Conservation (phyloP, 2,113 vertebrate genomes). For the Peromyscus maniculatus region DNA sequence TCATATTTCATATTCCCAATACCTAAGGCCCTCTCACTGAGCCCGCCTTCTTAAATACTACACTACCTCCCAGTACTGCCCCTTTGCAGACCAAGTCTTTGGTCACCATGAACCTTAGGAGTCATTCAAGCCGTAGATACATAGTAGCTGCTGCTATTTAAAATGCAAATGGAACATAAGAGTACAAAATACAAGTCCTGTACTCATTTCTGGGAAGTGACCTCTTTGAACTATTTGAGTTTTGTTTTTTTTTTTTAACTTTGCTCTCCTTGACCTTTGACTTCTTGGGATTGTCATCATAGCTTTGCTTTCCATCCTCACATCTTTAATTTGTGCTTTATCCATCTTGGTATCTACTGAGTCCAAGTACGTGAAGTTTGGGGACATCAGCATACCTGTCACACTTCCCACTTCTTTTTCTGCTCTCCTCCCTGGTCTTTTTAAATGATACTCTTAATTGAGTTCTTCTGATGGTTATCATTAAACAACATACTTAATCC, state of each 20-base stretch:
- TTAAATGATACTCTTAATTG: background rate
- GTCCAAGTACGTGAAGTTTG: background rate
- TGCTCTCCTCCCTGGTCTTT: background rate
- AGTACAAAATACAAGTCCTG: background rate
- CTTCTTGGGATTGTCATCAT: background rate
- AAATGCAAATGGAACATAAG: background rate
- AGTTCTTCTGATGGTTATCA: slow-evolving; percentile 27
- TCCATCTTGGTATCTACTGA: background rate
- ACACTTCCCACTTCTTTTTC: background rate
- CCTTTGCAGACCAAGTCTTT: background rate
- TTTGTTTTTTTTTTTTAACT: background rate
- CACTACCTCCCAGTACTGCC: no score
- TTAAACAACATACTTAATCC: slow-evolving; percentile 27
- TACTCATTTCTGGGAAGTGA: background rate
- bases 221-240: background rate
- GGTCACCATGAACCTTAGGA: background rate
- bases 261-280: background rate
- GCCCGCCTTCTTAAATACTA: background rate
- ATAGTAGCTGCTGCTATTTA: background rate
- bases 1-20: no score
- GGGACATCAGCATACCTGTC: background rate
- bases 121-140: background rate
- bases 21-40: background rate
- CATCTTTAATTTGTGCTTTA: slow-evolving; percentile 11
- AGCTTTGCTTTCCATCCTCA: background rate